These are phyloP conservation scores for Schizaphis graminum DNA, from an alignment of 2,888 invertebrate species.

Conservation along the genomic window DNA sequence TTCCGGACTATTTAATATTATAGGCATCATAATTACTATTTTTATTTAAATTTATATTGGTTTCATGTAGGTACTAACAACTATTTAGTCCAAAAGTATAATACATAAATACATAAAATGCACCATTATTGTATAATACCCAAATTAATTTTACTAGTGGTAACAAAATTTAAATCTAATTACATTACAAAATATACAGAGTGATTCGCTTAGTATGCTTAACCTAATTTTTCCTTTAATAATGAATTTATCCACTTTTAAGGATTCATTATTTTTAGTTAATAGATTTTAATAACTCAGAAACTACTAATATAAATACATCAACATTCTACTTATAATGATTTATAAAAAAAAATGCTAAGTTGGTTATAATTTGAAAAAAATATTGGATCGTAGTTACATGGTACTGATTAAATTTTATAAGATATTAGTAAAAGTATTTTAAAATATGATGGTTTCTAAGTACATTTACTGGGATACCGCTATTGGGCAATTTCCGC, in stretches of 20 bases:
- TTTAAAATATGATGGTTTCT: background rate
- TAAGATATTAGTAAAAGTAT: background rate
- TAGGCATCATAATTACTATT: background rate
- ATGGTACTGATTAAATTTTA: background rate
- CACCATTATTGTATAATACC: background rate
- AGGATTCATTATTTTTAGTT: too few species aligned
- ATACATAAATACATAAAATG: background rate
- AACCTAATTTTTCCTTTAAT: too few species aligned
- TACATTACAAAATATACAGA: too few species aligned
- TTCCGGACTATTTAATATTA: background rate
- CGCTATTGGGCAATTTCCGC: too few species aligned
- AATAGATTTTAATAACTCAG: too few species aligned
- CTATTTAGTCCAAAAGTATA: background rate
- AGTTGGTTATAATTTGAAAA: background rate
- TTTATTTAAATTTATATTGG: background rate
- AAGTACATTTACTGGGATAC: too few species aligned
- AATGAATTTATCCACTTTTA: too few species aligned
- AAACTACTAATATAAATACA: background rate
- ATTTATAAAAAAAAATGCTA: background rate
- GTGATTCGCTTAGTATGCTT: too few species aligned
- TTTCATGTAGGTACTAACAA: background rate
- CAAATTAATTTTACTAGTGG: too few species aligned
- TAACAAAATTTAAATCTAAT: too few species aligned
- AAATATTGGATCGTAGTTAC: background rate
- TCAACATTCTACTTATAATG: background rate